These are phyloP conservation scores for Strigamia maritima DNA, from an alignment of 2,888 invertebrate species.

Conservation along the genomic window DNA sequence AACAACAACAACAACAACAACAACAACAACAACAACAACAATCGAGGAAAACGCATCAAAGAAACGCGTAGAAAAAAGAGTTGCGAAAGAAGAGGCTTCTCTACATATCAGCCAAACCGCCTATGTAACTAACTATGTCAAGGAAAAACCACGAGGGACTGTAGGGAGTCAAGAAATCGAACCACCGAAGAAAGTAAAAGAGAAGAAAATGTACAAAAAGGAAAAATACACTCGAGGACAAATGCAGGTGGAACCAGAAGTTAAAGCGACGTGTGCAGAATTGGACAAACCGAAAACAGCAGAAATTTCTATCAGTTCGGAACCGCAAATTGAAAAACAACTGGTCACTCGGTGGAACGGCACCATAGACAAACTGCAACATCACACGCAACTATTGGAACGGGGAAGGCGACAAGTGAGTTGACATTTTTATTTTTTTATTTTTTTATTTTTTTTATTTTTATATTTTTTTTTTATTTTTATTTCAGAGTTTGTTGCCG, in stretches of 20 bases:
- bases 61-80: too few species aligned
- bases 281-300: too few species aligned
- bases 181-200: background rate
- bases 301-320: too few species aligned
- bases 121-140: too few species aligned
- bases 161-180: background rate
- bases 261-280: too few species aligned
- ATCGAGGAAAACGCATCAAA: too few species aligned
- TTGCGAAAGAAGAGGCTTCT: too few species aligned
- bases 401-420: slow-evolving; percentile 35
- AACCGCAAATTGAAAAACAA: background rate
- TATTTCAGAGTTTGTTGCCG: slow-evolving; percentile 31
- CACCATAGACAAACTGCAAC: background rate
- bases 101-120: too few species aligned
- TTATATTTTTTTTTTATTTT: background rate
- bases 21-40: too few species aligned
- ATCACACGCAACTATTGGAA: slow-evolving; percentile 35
- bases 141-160: background rate
- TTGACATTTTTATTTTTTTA: background rate
- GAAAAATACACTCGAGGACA: background rate
- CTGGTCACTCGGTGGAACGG: background rate
- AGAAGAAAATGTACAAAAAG: background rate
- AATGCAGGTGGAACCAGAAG: too few species aligned
- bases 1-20: too few species aligned
- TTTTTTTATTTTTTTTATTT: too few species aligned